phyloP scores from a whole-genome alignment of 2,113 vertebrate genomes.

The Lathamus discolor region DNA sequence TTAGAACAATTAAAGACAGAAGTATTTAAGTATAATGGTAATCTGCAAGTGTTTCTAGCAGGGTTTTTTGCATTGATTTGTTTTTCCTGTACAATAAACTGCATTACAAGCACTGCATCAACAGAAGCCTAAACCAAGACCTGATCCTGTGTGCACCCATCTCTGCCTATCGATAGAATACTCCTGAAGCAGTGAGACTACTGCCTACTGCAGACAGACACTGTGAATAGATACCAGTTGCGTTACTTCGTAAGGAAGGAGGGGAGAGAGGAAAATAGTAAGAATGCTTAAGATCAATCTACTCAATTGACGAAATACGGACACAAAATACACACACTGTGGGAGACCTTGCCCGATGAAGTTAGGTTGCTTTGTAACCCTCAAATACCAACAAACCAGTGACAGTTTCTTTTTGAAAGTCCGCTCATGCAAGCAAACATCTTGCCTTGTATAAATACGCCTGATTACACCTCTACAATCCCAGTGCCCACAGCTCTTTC shows the following conservation, averaged over 20 bases:
- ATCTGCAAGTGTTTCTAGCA: not conserved
- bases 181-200: not conserved
- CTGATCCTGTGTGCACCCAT: not conserved
- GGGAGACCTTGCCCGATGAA: not conserved
- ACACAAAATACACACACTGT: not conserved
- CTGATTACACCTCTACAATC: not conserved
- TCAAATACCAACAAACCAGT: not conserved
- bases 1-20: conserved; percentile 20
- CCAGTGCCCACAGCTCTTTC: not conserved
- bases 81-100: not conserved
- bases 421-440: not conserved
- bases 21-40: not conserved
- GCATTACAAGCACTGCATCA: not conserved
- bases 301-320: not conserved
- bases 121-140: not conserved
- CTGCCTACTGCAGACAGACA: not conserved
- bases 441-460: not conserved
- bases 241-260: not conserved
- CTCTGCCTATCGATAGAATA: not conserved
- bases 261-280: not conserved
- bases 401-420: not conserved
- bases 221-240: fast-evolving
- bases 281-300: not conserved
- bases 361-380: not conserved
- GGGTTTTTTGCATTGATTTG: not conserved